Evolutionary conservation across 1,140 invertebrate genomes (phyloP).

Genomic region (Tetranychus urticae): DNA sequence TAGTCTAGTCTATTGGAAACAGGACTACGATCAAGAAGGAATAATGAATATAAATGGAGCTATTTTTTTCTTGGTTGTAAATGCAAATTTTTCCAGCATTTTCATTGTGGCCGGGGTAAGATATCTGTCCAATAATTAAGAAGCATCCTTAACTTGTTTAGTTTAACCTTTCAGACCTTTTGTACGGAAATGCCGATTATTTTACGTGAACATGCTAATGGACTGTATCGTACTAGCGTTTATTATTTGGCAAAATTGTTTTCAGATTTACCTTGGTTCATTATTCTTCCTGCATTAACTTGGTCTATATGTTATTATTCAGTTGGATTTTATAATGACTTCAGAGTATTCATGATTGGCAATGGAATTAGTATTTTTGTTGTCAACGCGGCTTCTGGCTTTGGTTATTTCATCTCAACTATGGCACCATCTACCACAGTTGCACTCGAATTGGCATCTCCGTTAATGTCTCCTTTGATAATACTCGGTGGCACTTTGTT

Average conservation of each 20-base stretch:
- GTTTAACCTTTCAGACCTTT: neutral
- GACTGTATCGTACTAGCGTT: slow-evolving; percentile 27
- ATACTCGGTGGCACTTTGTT: neutral
- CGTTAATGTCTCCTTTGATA: neutral
- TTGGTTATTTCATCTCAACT: neutral
- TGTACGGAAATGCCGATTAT: neutral
- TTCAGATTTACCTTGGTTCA: neutral
- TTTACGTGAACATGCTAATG: neutral
- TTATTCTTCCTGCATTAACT: neutral
- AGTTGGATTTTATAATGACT: neutral
- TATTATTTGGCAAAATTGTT: slow-evolving; percentile 19
- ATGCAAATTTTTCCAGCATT: slow-evolving; percentile 53
- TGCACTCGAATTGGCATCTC: neutral
- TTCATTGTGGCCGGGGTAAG: neutral
- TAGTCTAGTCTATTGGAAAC: slow-evolving; percentile 65
- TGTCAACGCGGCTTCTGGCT: neutral
- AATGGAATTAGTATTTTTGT: neutral
- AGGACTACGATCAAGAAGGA: slow-evolving; percentile 55
- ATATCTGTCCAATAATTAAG: neutral
- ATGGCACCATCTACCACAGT: neutral
- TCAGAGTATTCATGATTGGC: neutral
- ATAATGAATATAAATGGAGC: slow-evolving; percentile 88
- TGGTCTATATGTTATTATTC: neutral
- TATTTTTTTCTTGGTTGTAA: slow-evolving; percentile 72
- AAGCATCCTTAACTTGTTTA: neutral